Percentiles rank a stretch among this genome's conserved stretches.
These are phyloP conservation scores for Austrolebias charrua DNA, from an alignment of 2,797 vertebrate genomes.

Conservation along the genomic window DNA sequence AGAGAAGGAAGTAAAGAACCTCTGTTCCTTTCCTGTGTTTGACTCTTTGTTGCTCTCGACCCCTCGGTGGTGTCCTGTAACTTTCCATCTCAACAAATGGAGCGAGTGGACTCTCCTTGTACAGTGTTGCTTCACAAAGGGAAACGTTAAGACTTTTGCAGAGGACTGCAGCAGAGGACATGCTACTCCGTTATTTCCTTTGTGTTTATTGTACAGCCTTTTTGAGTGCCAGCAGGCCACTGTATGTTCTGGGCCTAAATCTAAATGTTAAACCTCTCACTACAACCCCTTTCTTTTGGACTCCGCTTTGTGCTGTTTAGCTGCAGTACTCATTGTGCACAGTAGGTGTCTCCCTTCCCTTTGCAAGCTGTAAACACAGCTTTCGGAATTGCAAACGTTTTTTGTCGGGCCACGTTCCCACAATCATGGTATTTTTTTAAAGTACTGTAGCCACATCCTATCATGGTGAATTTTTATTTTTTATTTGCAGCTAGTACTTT, in stretches of 20 bases:
- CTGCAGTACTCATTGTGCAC: constrained; percentile 61
- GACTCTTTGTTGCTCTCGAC: constrained; percentile 45
- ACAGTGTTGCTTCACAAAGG: constrained; percentile 38
- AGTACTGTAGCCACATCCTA: constrained; percentile 31
- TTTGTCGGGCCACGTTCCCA: constrained; percentile 20
- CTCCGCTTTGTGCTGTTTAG: constrained; percentile 49
- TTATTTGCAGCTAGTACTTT: constrained; percentile 42
- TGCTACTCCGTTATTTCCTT: constrained; percentile 35
- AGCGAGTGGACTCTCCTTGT: too few relatives aligned
- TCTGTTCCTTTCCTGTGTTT: constrained; percentile 45
- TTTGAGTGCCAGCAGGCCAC: constrained; percentile 62
- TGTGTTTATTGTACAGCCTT: constrained; percentile 66
- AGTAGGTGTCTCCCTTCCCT: constrained; percentile 56
- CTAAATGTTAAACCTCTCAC: constrained; percentile 45
- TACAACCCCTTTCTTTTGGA: constrained; percentile 21
- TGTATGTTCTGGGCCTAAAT: constrained; percentile 58
- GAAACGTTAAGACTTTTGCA: constrained; percentile 38
- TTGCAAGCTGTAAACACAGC: constrained; percentile 40
- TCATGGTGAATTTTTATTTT: constrained; percentile 49
- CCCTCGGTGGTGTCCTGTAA: constrained; percentile 47
- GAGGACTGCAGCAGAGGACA: constrained; percentile 18
- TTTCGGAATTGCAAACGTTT: constrained; percentile 40
- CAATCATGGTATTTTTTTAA: constrained; percentile 37
- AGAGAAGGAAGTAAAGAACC: constrained; percentile 42
- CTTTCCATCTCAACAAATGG: constrained; percentile 42